Evolutionary conservation across 2,113 vertebrate species (phyloP).

Genomic region (Calidris pygmaea): DNA sequence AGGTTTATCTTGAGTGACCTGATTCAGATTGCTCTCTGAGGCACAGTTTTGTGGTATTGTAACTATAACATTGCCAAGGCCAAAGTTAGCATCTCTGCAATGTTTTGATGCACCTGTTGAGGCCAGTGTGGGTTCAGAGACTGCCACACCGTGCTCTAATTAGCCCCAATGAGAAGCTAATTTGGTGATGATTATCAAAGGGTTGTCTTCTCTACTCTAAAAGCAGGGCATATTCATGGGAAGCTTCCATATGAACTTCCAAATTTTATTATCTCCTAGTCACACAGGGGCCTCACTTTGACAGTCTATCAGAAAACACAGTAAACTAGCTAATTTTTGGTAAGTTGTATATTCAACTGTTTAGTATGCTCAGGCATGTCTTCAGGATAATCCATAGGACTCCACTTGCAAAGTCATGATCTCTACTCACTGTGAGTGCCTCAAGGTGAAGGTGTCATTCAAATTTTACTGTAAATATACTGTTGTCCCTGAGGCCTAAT

Average conservation of each 20-base stretch:
- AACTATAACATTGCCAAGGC: background rate
- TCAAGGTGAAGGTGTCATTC: background rate
- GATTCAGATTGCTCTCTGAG: background rate
- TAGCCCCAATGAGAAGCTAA: background rate
- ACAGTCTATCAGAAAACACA: background rate
- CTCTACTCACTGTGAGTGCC: background rate
- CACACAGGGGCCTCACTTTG: background rate
- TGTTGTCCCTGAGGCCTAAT: background rate
- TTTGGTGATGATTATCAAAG: background rate
- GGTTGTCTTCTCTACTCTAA: background rate
- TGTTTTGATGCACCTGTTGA: background rate
- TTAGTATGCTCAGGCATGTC: background rate
- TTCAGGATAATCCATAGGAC: background rate
- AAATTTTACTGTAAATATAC: background rate
- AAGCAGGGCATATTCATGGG: background rate
- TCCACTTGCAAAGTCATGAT: background rate
- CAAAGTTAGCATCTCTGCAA: background rate
- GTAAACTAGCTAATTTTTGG: background rate
- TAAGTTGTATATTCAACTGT: background rate
- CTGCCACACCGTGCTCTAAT: background rate
- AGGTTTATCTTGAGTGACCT: background rate
- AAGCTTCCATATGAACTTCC: background rate
- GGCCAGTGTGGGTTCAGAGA: background rate
- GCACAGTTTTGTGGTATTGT: background rate
- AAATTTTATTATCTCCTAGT: background rate